These are phyloP conservation scores for Bombus terrestris DNA, from an alignment of 1,140 invertebrate genomes.

Conservation along the genomic window DNA sequence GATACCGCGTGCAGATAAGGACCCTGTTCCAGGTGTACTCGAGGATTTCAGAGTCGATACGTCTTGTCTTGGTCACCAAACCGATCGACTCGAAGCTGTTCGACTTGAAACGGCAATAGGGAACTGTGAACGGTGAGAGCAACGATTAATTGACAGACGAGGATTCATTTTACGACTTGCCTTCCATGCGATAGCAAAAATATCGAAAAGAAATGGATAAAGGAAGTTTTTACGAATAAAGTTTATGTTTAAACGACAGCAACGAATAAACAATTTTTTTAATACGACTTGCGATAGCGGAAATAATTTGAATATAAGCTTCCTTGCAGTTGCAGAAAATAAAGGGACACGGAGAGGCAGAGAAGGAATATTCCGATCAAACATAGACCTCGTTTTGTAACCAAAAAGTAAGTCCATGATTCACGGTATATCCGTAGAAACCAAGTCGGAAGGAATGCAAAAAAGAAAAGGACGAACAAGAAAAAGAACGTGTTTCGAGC, in stretches of 20 bases:
- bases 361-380: neutral
- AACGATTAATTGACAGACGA: neutral
- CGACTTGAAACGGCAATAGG: neutral
- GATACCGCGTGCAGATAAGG: slow-evolving; percentile 19
- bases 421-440: neutral
- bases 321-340: too few relatives aligned
- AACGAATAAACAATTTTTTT: too few relatives aligned
- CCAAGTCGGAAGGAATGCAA: neutral
- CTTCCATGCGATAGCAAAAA: too few relatives aligned
- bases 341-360: too few relatives aligned
- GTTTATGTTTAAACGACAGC: too few relatives aligned
- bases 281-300: too few relatives aligned
- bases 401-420: slow-evolving; percentile 4
- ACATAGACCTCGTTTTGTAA: neutral
- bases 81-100: neutral
- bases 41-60: neutral
- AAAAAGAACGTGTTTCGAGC: neutral
- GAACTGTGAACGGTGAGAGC: neutral
- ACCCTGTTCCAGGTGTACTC: neutral
- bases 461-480: neutral
- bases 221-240: too few relatives aligned
- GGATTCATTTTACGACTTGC: neutral
- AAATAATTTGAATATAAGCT: too few relatives aligned
- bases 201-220: too few relatives aligned
- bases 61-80: neutral